These are phyloP conservation scores for Octodon degus DNA, from an alignment of 2,113 vertebrate genomes.

Conservation along the genomic window DNA sequence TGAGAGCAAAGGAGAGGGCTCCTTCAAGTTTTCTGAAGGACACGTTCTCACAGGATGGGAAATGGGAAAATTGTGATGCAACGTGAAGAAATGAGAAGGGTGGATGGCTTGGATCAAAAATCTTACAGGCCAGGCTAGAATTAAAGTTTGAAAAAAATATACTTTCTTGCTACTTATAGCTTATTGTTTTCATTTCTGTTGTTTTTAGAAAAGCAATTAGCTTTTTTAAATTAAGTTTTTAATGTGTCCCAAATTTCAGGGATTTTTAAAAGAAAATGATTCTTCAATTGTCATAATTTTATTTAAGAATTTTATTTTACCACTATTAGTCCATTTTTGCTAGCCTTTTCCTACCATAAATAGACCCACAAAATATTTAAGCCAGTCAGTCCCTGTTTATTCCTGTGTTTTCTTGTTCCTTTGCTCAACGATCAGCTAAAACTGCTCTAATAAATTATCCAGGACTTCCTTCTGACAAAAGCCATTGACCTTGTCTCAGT, in stretches of 20 bases:
- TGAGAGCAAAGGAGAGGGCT: not conserved
- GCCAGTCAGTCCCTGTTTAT: not conserved
- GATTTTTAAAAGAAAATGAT: not conserved
- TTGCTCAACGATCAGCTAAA: not conserved
- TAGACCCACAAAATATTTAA: not conserved
- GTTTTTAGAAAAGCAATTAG: not conserved
- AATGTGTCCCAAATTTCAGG: not conserved
- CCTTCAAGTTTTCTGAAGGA: not conserved
- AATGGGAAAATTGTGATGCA: not conserved
- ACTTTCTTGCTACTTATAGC: not conserved
- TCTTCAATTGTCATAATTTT: not conserved
- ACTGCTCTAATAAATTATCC: conserved; percentile 25
- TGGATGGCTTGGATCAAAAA: not conserved
- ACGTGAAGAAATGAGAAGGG: not conserved
- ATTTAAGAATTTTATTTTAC: not conserved
- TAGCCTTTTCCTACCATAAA: not conserved
- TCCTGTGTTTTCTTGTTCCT: not conserved
- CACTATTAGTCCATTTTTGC: not conserved
- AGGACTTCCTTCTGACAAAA: not conserved
- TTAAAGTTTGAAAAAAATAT: not conserved
- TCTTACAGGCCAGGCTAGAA: not conserved
- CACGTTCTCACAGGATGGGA: not conserved
- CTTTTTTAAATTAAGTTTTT: not conserved
- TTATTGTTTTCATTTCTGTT: not conserved
- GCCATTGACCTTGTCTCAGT: conserved; percentile 21